These are phyloP conservation scores for Microchrysa polita DNA, from an alignment of 2,888 invertebrate genomes.

Conservation along the genomic window DNA sequence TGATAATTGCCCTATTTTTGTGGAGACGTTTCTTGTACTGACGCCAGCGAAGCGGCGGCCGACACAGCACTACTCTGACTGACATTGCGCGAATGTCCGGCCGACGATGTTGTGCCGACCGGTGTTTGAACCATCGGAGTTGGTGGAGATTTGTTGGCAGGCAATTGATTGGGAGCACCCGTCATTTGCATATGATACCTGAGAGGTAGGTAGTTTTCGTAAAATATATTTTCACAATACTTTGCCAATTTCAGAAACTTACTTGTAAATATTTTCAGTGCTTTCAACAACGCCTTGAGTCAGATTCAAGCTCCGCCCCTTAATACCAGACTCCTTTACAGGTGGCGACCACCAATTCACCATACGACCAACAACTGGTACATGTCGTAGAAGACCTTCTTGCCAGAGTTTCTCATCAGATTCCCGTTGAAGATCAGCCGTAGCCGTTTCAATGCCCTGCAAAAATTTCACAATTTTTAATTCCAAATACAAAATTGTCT, in stretches of 20 bases:
- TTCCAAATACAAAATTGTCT: neutral
- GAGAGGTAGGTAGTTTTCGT: no score
- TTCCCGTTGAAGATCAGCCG: conserved; percentile 89
- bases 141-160: conserved; percentile 72
- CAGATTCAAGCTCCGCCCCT: conserved; percentile 84
- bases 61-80: conserved; percentile 68
- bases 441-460: conserved; percentile 90
- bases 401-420: conserved; percentile 91
- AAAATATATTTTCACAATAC: no score
- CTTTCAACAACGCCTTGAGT: conserved; percentile 81
- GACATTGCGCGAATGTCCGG: conserved; percentile 71
- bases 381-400: conserved; percentile 92
- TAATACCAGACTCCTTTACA: conserved; percentile 78
- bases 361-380: conserved; percentile 92
- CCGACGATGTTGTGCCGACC: conserved; percentile 63
- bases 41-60: conserved; percentile 24
- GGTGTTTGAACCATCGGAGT: conserved; percentile 76
- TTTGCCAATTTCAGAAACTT: no score
- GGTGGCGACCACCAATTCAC: conserved; percentile 97
- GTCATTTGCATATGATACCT: conserved; percentile 83
- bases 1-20: conserved; percentile 43
- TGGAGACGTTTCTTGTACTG: conserved; percentile 39
- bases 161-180: conserved; percentile 68
- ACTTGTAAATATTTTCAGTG: conserved; percentile 78
- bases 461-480: conserved; percentile 32